Conservation (phyloP, 1,140 invertebrate genomes). For the Leptinotarsa defecta region DNA sequence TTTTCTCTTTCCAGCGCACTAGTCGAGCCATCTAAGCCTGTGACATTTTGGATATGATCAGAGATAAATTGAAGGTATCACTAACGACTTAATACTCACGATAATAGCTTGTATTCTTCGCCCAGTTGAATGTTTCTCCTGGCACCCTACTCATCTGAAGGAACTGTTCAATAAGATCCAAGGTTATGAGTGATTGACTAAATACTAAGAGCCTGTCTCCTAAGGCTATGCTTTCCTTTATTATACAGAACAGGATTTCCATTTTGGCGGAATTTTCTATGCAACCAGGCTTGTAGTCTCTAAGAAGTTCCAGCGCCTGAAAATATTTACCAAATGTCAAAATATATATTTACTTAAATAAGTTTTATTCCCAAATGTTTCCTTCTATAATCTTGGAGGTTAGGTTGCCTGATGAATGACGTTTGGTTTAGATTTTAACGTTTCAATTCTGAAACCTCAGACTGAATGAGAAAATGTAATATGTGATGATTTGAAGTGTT, state of each 20-base stretch:
- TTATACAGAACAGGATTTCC: conserved; percentile 89
- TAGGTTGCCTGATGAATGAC: no score
- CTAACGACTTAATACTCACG: conserved; percentile 64
- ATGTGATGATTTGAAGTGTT: no score
- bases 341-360: no score
- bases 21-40: conserved; percentile 92
- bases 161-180: conserved; percentile 97
- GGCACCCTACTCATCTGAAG: conserved; percentile 81
- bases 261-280: conserved; percentile 96
- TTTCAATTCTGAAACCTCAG: no score
- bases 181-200: conserved; percentile 93
- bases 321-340: conserved; percentile 23
- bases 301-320: conserved; percentile 81
- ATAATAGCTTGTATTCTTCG: conserved; percentile 87
- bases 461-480: no score
- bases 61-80: conserved; percentile 20
- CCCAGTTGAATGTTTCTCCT: conserved; percentile 77
- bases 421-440: no score
- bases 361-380: no score
- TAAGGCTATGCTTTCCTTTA: conserved; percentile 84
- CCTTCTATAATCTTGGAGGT: no score
- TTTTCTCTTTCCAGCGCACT: conserved; percentile 92
- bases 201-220: conserved; percentile 95
- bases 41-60: conserved; percentile 11
- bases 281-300: conserved; percentile 84